Evolutionary conservation across 2,797 vertebrate species (phyloP).

Genomic region (Melopsittacus undulatus): DNA sequence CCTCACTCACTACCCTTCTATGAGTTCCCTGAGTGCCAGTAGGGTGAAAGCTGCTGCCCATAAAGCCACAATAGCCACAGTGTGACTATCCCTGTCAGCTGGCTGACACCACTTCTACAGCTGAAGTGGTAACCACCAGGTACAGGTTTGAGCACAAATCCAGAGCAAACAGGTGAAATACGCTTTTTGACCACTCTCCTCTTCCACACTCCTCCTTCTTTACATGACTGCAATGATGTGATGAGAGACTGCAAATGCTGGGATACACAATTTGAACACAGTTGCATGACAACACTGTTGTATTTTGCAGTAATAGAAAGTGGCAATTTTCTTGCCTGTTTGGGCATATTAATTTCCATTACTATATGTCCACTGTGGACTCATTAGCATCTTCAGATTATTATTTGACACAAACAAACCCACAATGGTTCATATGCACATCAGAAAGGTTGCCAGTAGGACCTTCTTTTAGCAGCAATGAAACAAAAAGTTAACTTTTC

Average conservation of each 20-base stretch:
- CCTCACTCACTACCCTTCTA: background rate
- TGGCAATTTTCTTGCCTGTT: background rate
- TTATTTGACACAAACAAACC: background rate
- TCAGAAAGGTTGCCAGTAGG: background rate
- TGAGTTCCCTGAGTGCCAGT: background rate
- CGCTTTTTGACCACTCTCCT: background rate
- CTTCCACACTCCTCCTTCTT: background rate
- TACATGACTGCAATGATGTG: accelerated
- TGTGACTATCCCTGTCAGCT: background rate
- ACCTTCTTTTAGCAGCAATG: background rate
- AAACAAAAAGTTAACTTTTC: background rate
- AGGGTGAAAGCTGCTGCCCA: background rate
- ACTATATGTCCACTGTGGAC: background rate
- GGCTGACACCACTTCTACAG: background rate
- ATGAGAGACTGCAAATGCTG: background rate
- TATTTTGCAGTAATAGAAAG: background rate
- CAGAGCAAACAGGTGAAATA: background rate
- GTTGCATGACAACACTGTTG: background rate
- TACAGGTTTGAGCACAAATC: background rate
- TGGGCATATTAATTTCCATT: background rate
- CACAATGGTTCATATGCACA: background rate
- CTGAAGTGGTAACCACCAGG: background rate
- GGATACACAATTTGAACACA: background rate
- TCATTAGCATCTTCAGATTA: background rate
- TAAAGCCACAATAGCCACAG: accelerated